These are phyloP conservation scores for Leucophenga varia DNA, from an alignment of 1,140 invertebrate genomes.

Conservation along the genomic window DNA sequence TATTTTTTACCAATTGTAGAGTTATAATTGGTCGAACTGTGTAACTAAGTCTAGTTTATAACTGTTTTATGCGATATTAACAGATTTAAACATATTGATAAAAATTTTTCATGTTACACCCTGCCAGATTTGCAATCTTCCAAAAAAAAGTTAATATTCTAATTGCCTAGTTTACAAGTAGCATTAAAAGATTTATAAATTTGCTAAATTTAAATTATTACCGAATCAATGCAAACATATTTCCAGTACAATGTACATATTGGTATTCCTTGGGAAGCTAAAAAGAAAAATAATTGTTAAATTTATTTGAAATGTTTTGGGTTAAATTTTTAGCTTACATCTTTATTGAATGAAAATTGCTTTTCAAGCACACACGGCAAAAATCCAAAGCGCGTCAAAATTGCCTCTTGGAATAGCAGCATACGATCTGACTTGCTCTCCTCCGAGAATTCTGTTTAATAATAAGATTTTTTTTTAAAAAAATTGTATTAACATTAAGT, in stretches of 20 bases:
- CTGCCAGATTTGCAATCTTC: too few relatives aligned
- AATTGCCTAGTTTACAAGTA: too few relatives aligned
- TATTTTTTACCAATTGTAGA: too few relatives aligned
- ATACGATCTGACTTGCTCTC: conserved; percentile 73
- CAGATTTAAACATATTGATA: too few relatives aligned
- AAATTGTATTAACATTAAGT: neutral
- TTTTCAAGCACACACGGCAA: conserved; percentile 68
- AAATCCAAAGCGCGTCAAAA: conserved; percentile 83
- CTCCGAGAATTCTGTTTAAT: conserved; percentile 74
- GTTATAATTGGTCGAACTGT: too few relatives aligned
- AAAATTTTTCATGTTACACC: too few relatives aligned
- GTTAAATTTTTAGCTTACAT: conserved; percentile 42
- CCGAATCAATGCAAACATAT: conserved; percentile 89
- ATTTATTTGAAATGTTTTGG: conserved; percentile 31
- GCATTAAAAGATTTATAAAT: too few relatives aligned
- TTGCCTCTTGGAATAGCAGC: conserved; percentile 82
- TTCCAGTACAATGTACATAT: conserved; percentile 91
- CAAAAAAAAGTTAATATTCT: too few relatives aligned
- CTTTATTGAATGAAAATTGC: conserved; percentile 37
- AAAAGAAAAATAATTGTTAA: neutral
- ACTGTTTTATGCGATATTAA: too few relatives aligned
- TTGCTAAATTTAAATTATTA: too few relatives aligned
- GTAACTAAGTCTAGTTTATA: too few relatives aligned
- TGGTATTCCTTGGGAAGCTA: conserved; percentile 57
- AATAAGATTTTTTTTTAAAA: conserved; percentile 17